These are phyloP conservation scores for Pteropus rufus DNA, from an alignment of 2,797 vertebrate genomes.

Conservation along the genomic window DNA sequence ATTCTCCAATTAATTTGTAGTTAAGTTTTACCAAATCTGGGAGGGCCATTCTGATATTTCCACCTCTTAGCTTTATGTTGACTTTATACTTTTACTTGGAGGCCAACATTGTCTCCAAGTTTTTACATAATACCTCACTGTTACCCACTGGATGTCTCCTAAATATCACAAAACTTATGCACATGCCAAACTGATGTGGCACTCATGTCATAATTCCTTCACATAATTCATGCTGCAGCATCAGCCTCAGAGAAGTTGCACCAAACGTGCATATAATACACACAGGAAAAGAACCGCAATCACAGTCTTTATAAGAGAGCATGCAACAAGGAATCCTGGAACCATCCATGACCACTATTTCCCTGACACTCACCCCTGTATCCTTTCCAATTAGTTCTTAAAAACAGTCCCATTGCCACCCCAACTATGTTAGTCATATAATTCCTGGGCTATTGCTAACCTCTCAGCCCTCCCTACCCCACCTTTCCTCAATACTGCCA, in stretches of 20 bases:
- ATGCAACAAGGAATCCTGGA: background rate
- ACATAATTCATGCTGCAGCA: background rate
- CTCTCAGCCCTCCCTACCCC: background rate
- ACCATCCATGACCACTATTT: background rate
- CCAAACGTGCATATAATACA: background rate
- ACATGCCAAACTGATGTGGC: background rate
- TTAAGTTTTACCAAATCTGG: background rate
- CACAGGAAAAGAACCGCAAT: background rate
- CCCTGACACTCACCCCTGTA: background rate
- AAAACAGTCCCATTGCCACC: background rate
- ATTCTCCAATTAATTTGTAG: background rate
- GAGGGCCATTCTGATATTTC: background rate
- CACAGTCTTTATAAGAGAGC: background rate
- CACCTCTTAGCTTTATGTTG: background rate
- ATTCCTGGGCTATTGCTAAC: background rate
- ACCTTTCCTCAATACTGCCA: rapidly evolving
- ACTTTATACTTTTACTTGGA: background rate
- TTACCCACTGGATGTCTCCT: background rate
- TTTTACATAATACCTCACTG: background rate
- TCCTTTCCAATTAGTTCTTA: background rate
- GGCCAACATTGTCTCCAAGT: background rate
- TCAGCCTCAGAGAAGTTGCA: background rate
- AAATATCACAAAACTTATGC: background rate
- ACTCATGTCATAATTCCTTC: background rate
- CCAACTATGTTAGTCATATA: background rate